A percentile compares a stretch with the other conserved stretches of the same genome.
Evolutionary conservation across 2,797 vertebrate species (phyloP).

Genomic region (Sus cebifrons): DNA sequence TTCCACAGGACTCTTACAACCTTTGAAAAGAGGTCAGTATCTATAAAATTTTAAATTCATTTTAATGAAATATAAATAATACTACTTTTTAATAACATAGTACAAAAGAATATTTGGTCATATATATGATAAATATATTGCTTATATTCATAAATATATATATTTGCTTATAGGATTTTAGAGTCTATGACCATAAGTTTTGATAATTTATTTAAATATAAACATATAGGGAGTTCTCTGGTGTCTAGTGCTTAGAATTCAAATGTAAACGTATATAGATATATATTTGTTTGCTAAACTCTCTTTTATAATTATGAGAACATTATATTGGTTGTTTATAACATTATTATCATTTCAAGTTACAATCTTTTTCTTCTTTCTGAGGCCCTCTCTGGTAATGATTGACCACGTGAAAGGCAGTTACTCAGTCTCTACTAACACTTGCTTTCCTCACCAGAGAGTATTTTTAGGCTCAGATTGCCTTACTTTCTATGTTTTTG

Average conservation of each 20-base stretch:
- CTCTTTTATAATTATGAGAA: not conserved
- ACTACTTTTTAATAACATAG: not conserved
- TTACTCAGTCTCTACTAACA: not conserved
- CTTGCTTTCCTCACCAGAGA: not conserved
- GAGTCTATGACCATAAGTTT: not conserved
- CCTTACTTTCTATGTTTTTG: not conserved
- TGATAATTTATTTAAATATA: not conserved
- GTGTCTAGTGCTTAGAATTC: not conserved
- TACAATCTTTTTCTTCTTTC: not conserved
- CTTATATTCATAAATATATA: not conserved
- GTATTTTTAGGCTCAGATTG: not conserved
- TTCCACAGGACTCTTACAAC: not conserved
- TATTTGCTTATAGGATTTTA: not conserved
- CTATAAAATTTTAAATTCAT: not conserved
- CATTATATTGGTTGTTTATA: not conserved
- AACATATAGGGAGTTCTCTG: no score
- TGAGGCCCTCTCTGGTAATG: not conserved
- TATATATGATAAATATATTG: no score
- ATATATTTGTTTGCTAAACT: not conserved
- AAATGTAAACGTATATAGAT: not conserved
- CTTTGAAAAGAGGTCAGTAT: not conserved
- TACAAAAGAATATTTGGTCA: not conserved
- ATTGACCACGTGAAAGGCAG: accelerated
- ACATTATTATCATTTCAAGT: not conserved
- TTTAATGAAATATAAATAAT: not conserved